Evolutionary conservation across 2,888 invertebrate species (phyloP), one percentile per base, ranked within the genome.

Genomic region (Acanthosoma haemorrhoidale): DNA sequence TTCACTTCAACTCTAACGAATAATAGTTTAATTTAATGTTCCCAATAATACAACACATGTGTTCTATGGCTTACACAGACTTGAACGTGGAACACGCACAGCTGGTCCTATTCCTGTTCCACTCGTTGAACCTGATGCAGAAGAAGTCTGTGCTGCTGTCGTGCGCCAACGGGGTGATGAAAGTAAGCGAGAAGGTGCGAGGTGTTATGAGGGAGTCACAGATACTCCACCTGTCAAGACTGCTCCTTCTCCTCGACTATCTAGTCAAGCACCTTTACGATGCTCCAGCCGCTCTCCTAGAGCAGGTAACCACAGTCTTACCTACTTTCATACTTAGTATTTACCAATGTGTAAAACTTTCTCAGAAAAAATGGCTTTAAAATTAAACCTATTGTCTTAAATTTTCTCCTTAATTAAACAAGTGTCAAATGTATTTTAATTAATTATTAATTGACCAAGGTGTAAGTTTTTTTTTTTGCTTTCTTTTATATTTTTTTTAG

Each of bases 51-150:
- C 6, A 43, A 43, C 11, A 36, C 11, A 9, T 36, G 8, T 9
- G 36, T 36, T 36, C 36, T 36, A 36, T 36, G 8, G 36, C 36
- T 9, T 36, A 83, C 81, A 29, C 81, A 86, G 96, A 96, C 83
- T 82, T 97, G 72, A 97, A 96, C 80, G 94, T 96, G 63, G 97
- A 97, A 79, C 96, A 97, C 80, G 91, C 95, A 0, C 96, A 97
- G 80, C 83, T 97, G 38, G 81, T 97, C 73, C 84, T 97, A 8
- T 96, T 96, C 79, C 83, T 97, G 11, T 97, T 97, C 81, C 96
- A 97, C 80, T 94, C 95, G 0, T 81, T 97, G 71, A 95, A 94
- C 76, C 83, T 97, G 73, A 95, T 96, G 93, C 95, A 96, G 81
- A 97, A 96, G 82, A 97, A 97, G 80, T 91, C 92, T 2, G 92